Evolutionary conservation across 2,888 invertebrate genomes (phyloP), one percentile per base, ranked within the genome.

Genomic region (Amiota minor): DNA sequence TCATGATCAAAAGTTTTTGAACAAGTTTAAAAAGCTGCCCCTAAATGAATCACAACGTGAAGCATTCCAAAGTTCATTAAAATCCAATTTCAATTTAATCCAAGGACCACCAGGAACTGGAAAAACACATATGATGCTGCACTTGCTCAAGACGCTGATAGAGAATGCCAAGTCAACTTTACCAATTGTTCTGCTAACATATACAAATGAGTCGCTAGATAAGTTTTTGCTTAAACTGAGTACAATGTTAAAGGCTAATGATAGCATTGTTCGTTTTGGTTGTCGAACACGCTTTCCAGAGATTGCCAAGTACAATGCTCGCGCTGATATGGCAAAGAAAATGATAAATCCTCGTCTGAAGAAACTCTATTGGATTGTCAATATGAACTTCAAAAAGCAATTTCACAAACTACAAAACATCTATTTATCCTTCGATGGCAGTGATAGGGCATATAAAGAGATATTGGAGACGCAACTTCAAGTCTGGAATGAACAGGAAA

Each of bases 91-190:
- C 78, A 92, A 92, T 0, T 91, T 96, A 1, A 95, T 96, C 75
- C 96, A 96, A 91, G 96, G 96, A 0, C 96, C 96, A 0, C 96
- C 96, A 0, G 96, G 97, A 1, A 96, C 96, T 0, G 97, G 96
- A 0, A 96, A 96, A 91, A 96, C 96, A 0, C 94, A 91, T 87
- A 88, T 96, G 75, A 96, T 96, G 0, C 89, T 95, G 64, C 93
- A 94, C 91, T 92, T 97, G 23, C 93, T 94, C 0, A 90, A 93
- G 74, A 92, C 92, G 0, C 86, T 96, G 35, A 88, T 96, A 1
- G 88, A 91, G 73, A 95, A 95, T 87, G 91, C 91, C 0, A 91
- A 91, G 0, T 74, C 82, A n/a, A 71, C 73, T 70, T 84, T 91
- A 53, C 90, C 91, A 78, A 93, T 96, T 88, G 89, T 96, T 8